Evolutionary conservation across 2,113 vertebrate species (phyloP).

Genomic region (Dendrocopos noguchii): DNA sequence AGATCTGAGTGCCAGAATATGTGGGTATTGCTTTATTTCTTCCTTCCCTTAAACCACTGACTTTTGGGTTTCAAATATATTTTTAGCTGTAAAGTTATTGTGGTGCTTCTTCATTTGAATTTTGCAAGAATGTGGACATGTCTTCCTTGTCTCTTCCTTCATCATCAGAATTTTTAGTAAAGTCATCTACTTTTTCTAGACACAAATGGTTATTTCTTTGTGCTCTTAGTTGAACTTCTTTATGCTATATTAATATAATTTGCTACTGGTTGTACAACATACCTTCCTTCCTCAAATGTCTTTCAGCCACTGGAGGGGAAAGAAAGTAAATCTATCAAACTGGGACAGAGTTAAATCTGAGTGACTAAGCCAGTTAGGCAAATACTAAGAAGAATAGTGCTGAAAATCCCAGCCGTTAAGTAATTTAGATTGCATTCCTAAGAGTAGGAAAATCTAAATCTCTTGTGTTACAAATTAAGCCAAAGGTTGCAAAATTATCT

Average conservation of each 20-base stretch:
- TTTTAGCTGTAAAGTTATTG: background rate
- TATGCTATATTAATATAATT: background rate
- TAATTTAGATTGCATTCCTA: background rate
- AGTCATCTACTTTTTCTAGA: background rate
- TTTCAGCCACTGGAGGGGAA: background rate
- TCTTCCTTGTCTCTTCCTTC: background rate
- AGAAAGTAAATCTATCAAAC: background rate
- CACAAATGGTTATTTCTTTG: background rate
- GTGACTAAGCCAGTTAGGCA: background rate
- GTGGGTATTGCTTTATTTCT: background rate
- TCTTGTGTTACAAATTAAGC: background rate
- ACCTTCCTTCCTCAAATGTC: background rate
- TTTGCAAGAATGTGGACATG: background rate
- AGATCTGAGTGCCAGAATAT: background rate
- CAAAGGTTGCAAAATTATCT: background rate
- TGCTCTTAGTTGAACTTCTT: background rate
- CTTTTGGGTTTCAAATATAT: background rate
- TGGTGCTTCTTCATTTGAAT: background rate
- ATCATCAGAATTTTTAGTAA: background rate
- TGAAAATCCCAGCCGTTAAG: background rate
- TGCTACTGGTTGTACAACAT: background rate
- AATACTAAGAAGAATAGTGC: background rate
- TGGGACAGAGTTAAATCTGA: slow-evolving; percentile 17
- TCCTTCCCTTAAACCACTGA: background rate
- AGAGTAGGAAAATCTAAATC: background rate